These are phyloP conservation scores for Paratrypauchen microcephalus DNA, from an alignment of 2,797 vertebrate genomes.

Conservation along the genomic window DNA sequence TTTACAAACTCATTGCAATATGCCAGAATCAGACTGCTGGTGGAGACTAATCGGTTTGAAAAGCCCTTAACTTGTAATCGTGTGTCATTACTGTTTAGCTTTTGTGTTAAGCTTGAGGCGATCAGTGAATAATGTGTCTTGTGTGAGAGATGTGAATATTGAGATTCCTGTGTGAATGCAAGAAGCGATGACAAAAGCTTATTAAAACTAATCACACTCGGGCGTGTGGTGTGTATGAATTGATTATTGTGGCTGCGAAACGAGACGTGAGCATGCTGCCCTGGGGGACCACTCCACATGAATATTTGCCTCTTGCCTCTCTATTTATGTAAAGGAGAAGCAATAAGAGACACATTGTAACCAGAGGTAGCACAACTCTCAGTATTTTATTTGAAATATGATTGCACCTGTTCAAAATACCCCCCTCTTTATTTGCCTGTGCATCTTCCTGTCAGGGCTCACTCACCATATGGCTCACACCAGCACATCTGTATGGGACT, in stretches of 20 bases:
- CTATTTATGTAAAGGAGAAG: slow-evolving; percentile 20
- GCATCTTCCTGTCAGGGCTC: slow-evolving; percentile 39
- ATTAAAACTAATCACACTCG: slow-evolving; percentile 65
- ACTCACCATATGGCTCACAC: slow-evolving; percentile 48
- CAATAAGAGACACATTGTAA: slow-evolving; percentile 11
- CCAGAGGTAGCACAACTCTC: slow-evolving; percentile 2
- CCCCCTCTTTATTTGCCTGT: slow-evolving; percentile 22
- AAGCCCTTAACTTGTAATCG: slow-evolving; percentile 20
- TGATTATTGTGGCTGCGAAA: slow-evolving; percentile 52
- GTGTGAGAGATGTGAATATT: slow-evolving; percentile 27
- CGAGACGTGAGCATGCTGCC: slow-evolving; percentile 46
- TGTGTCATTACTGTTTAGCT: slow-evolving; percentile 26
- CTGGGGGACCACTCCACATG: slow-evolving; percentile 33
- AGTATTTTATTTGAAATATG: slow-evolving; percentile 19
- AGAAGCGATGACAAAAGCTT: slow-evolving; percentile 49
- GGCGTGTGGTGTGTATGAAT: slow-evolving; percentile 48
- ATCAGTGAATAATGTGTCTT: slow-evolving; percentile 11
- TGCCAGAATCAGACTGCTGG: slow-evolving; percentile 4
- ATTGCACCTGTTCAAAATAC: slow-evolving; percentile 6
- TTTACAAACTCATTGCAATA: slow-evolving; percentile 2
- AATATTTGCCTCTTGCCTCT: slow-evolving; percentile 42
- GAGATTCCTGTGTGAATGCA: slow-evolving; percentile 22
- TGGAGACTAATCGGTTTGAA: slow-evolving; percentile 15
- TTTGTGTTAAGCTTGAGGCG: slow-evolving; percentile 14
- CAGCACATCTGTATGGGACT: slow-evolving; percentile 60